A percentile compares a stretch with the other conserved stretches of the same genome.
Conservation (phyloP, 2,797 vertebrate species). For the Coracias cyanogaster region DNA sequence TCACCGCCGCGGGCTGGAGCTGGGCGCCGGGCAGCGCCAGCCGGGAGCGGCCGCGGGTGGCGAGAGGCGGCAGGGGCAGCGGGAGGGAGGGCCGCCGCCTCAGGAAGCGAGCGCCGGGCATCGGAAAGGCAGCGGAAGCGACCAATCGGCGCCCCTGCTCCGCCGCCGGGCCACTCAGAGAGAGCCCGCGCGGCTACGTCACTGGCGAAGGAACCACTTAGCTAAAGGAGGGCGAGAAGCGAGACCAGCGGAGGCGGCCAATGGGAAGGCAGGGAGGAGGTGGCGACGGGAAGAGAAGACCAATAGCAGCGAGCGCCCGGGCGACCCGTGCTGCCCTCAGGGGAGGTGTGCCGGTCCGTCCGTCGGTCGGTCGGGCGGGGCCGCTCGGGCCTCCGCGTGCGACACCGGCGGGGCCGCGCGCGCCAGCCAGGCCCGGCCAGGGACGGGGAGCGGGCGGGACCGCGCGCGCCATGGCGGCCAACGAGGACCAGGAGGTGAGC, state of each 20-base stretch:
- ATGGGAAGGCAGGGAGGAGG: background rate
- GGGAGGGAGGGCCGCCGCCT: background rate
- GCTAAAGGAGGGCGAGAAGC: background rate
- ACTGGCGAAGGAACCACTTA: background rate
- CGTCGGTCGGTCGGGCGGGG: background rate
- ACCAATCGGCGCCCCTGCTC: constrained; percentile 22
- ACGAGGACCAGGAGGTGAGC: constrained; percentile 95
- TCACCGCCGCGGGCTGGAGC: background rate
- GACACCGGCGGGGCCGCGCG: background rate
- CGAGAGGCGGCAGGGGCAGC: background rate
- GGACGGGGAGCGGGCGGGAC: background rate
- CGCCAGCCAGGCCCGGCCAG: background rate
- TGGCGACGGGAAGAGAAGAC: fast-evolving
- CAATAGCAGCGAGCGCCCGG: background rate
- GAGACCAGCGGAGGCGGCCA: background rate
- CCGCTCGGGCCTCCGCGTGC: background rate
- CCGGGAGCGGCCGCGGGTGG: background rate
- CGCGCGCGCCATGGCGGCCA: constrained; percentile 85
- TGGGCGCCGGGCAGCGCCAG: background rate
- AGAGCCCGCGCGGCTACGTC: fast-evolving
- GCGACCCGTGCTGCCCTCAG: background rate
- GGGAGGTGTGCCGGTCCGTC: background rate
- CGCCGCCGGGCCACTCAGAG: fast-evolving
- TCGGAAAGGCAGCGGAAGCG: background rate
- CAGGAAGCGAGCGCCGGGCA: background rate